Evolutionary conservation across 2,888 invertebrate genomes (phyloP), one percentile per base, ranked within the genome.

Genomic region (Heliconius hortense): DNA sequence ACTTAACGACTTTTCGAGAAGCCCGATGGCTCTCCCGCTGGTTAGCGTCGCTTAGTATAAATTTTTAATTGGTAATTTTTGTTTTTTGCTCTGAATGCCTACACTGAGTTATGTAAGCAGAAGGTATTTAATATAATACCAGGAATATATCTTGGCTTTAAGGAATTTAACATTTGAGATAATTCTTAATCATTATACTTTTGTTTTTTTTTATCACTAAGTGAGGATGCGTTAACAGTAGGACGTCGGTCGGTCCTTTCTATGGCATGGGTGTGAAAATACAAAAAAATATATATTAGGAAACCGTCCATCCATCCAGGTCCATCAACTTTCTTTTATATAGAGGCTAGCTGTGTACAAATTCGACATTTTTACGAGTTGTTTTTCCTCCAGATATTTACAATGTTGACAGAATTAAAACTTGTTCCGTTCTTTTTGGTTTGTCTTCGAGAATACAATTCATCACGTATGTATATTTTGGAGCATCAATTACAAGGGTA

Each of bases 51-150:
- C 72, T 76, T 66, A 69, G 64, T 64, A 74, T 76, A 74, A 74
- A 76, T 76, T 74, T 72, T 76, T 76, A 78, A 76, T 78, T 78
- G 78, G 64, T 66, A 59, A 74, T 74, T 76, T 68, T 53, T n/a
- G 53, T 48, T 66, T 74, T 60, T 75, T 75, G 64, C n/a, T 39
- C 24, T 26, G 43, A 28, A 76, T 70, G 31, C 59, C 64, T 39
- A 64, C 43, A 35, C 60, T 71, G 43, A 39, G 43, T n/a, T 56
- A 64, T 35, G 21, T 62, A 53, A 24, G 26, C 56, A 53, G 43
- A 64, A 64, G 26, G n/a, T 71, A 66, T 71, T 74, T 75, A 35
- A 35, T 69, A 31, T 13, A 1, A 56, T 48, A 63, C 43, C 28
- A 56, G 21, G 15, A 26, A 18, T 18, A 18, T 59, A 13, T 26